These are phyloP conservation scores for Siphamia tubifer DNA, from an alignment of 2,113 vertebrate genomes.

Conservation along the genomic window DNA sequence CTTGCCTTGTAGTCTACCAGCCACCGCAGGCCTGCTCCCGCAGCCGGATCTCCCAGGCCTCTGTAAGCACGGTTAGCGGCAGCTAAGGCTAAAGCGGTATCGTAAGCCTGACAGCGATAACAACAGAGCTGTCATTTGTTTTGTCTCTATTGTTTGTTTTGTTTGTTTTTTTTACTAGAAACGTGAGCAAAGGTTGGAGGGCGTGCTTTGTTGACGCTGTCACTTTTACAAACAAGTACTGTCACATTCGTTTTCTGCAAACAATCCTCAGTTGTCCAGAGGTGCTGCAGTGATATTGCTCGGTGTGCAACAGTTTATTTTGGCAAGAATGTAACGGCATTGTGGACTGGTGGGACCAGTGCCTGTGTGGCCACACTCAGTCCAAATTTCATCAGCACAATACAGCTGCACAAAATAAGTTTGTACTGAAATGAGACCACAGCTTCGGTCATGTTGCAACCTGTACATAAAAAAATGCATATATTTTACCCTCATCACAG, in stretches of 20 bases:
- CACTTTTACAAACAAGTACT: conserved; percentile 7
- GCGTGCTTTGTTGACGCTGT: not conserved
- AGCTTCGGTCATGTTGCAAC: too few relatives aligned
- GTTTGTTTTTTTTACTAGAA: not conserved
- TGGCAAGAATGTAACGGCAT: conserved; percentile 26
- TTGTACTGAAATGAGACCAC: too few relatives aligned
- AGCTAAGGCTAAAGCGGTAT: conserved; percentile 12
- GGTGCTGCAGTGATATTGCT: conserved; percentile 52
- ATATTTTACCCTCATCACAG: not conserved
- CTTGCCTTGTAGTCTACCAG: conserved; percentile 40
- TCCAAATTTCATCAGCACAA: not conserved
- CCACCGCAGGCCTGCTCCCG: conserved; percentile 58
- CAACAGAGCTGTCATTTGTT: conserved; percentile 20
- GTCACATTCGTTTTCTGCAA: conserved; percentile 36
- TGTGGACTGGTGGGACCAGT: not conserved
- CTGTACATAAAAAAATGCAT: too few relatives aligned
- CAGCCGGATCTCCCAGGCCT: conserved; percentile 59
- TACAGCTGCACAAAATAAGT: not conserved
- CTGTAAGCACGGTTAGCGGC: not conserved
- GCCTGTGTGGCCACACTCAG: not conserved
- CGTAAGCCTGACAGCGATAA: conserved; percentile 5
- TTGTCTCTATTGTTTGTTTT: not conserved
- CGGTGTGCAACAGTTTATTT: conserved; percentile 74
- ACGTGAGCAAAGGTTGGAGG: not conserved
- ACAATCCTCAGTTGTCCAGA: conserved; percentile 52